Evolutionary conservation across 2,797 vertebrate species (phyloP).

Genomic region (Pseudomugil tenellus): DNA sequence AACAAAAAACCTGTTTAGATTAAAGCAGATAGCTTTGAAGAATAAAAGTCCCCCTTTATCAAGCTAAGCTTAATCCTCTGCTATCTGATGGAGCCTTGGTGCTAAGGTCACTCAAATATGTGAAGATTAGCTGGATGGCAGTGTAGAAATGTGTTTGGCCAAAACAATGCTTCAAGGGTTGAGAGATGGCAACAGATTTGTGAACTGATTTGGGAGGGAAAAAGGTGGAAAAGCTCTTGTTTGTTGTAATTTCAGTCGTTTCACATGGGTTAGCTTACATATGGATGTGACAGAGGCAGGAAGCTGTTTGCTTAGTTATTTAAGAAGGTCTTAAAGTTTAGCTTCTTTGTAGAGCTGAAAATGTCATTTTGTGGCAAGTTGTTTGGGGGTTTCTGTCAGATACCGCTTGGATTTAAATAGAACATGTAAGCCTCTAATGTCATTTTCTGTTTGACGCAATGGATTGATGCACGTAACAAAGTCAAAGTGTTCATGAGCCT

Average conservation of each 20-base stretch:
- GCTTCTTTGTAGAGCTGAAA: constrained; percentile 50
- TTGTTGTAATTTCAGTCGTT: constrained; percentile 48
- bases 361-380: constrained; percentile 36
- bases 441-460: constrained; percentile 43
- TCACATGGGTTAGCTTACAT: constrained; percentile 32
- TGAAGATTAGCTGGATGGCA: constrained; percentile 43
- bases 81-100: constrained; percentile 28
- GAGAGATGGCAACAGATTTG: constrained; percentile 40
- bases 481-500: constrained; percentile 43
- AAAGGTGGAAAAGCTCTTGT: constrained; percentile 16
- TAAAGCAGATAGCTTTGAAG: constrained; percentile 39
- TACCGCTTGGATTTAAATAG: constrained; percentile 47
- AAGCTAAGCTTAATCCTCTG: constrained; percentile 37
- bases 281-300: constrained; percentile 36
- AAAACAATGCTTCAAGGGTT: constrained; percentile 50
- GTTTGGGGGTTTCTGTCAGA: constrained; percentile 30
- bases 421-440: constrained; percentile 54
- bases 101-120: constrained; percentile 24
- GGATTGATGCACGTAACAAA: constrained; percentile 39
- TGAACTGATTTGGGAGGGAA: not conserved
- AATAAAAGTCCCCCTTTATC: constrained; percentile 35
- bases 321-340: constrained; percentile 54
- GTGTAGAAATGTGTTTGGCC: constrained; percentile 35
- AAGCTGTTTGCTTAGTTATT: constrained; percentile 51
- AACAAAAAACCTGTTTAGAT: constrained; percentile 30